These are phyloP conservation scores for Kryphioiulus occultus DNA, from an alignment of 2,888 invertebrate species.

Conservation along the genomic window DNA sequence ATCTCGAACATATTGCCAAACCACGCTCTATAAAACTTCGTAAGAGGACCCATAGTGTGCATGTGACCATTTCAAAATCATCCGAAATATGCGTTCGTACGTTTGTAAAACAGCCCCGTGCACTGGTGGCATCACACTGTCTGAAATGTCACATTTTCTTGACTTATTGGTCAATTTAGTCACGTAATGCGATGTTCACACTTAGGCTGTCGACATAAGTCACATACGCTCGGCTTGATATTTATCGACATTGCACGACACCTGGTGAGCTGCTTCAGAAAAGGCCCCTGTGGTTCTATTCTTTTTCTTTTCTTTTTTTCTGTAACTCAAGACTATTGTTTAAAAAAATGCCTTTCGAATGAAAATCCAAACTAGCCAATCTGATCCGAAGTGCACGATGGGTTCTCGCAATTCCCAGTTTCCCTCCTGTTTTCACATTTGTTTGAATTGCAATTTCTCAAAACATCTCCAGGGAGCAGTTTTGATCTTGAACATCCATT, in stretches of 20 bases:
- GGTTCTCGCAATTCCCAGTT: neutral
- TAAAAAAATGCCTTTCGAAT: neutral
- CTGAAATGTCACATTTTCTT: neutral
- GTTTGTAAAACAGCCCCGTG: neutral
- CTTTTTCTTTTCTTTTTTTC: neutral
- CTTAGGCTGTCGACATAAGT: neutral
- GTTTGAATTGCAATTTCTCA: constrained; percentile 28
- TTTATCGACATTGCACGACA: neutral
- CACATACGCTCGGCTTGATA: neutral
- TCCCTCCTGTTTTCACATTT: constrained; percentile 4
- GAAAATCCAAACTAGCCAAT: constrained; percentile 18
- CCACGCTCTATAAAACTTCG: too few species aligned
- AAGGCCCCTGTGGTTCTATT: neutral
- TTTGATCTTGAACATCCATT: constrained; percentile 28
- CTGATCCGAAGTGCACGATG: constrained; percentile 21
- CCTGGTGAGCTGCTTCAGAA: neutral
- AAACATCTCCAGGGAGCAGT: neutral
- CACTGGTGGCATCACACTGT: neutral
- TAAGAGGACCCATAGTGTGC: neutral
- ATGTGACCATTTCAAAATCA: neutral
- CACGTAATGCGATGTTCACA: constrained; percentile 1
- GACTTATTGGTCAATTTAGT: constrained; percentile 28
- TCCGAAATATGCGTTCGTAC: neutral
- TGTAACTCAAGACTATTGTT: neutral
- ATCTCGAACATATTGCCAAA: too few species aligned